Conservation (phyloP, 2,797 vertebrate genomes). For the Sebastes taczanowskii region DNA sequence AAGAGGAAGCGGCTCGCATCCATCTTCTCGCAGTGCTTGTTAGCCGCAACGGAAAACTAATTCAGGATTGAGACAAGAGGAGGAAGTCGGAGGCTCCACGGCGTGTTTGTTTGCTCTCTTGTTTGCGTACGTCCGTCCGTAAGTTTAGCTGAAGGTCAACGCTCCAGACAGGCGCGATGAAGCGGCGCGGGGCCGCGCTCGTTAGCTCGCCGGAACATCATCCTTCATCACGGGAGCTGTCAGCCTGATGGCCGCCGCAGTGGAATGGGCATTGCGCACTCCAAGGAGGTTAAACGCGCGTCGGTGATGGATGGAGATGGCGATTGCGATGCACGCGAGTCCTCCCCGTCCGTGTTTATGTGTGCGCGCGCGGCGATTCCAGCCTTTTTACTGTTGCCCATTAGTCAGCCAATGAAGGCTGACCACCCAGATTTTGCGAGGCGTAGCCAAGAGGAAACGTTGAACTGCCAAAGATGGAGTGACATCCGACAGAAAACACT, state of each 20-base stretch:
- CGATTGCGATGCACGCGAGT: slow-evolving; percentile 3
- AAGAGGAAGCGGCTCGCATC: slow-evolving; percentile 7
- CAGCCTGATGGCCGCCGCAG: slow-evolving; percentile 59
- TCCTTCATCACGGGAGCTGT: slow-evolving; percentile 70
- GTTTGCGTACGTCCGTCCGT: slow-evolving; percentile 16
- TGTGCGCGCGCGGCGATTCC: slow-evolving; percentile 1
- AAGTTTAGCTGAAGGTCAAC: slow-evolving; percentile 65
- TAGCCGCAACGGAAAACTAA: slow-evolving; percentile 20
- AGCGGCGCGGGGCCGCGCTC: slow-evolving; percentile 38
- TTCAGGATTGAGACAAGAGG: neutral
- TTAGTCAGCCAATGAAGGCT: slow-evolving; percentile 78
- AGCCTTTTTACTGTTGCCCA: slow-evolving; percentile 61
- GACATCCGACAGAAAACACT: slow-evolving; percentile 24
- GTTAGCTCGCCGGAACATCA: slow-evolving; percentile 63
- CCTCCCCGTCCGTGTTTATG: slow-evolving; percentile 32
- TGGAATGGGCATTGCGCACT: slow-evolving; percentile 35
- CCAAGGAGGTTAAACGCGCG: slow-evolving; percentile 58
- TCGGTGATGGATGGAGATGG: slow-evolving; percentile 70
- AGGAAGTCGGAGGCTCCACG: neutral
- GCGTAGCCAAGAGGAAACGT: slow-evolving; percentile 52
- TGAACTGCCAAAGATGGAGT: slow-evolving; percentile 53
- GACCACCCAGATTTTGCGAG: slow-evolving; percentile 59
- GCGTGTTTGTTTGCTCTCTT: slow-evolving; percentile 34
- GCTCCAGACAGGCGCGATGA: slow-evolving; percentile 56
- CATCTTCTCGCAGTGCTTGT: slow-evolving; percentile 28